Evolutionary conservation across 2,888 invertebrate genomes (phyloP).

Genomic region (Oasisia sp.): DNA sequence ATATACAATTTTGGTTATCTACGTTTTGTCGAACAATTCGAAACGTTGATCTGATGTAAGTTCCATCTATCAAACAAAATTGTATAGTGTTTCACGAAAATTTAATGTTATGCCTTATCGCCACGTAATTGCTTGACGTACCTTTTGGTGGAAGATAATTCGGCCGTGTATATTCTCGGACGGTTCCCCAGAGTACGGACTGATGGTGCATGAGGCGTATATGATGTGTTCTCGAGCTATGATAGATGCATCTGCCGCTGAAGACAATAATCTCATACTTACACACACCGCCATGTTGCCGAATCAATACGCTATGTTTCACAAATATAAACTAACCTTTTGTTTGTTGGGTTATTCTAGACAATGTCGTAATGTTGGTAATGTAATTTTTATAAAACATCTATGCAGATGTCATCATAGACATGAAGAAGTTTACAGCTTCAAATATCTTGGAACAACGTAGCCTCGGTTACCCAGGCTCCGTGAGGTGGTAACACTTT

Average conservation of each 20-base stretch:
- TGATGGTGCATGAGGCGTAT: not conserved
- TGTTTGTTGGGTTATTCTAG: not conserved
- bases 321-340: not conserved
- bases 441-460: too few relatives aligned
- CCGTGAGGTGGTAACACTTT: too few relatives aligned
- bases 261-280: not conserved
- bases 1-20: too few relatives aligned
- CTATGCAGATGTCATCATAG: too few relatives aligned
- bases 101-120: too few relatives aligned
- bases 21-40: too few relatives aligned
- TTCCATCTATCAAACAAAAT: too few relatives aligned
- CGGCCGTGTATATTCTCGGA: not conserved
- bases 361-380: not conserved
- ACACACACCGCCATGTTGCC: not conserved
- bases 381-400: not conserved
- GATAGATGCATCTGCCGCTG: not conserved
- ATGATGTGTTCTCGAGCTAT: not conserved
- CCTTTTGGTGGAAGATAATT: not conserved
- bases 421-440: too few relatives aligned
- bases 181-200: not conserved
- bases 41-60: too few relatives aligned
- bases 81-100: too few relatives aligned
- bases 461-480: too few relatives aligned
- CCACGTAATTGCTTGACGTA: not conserved
- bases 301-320: not conserved